A percentile compares a stretch with the other conserved stretches of the same genome.
phyloP scores from a whole-genome alignment of 2,888 invertebrate genomes.

The Phymatocera aterrima region DNA sequence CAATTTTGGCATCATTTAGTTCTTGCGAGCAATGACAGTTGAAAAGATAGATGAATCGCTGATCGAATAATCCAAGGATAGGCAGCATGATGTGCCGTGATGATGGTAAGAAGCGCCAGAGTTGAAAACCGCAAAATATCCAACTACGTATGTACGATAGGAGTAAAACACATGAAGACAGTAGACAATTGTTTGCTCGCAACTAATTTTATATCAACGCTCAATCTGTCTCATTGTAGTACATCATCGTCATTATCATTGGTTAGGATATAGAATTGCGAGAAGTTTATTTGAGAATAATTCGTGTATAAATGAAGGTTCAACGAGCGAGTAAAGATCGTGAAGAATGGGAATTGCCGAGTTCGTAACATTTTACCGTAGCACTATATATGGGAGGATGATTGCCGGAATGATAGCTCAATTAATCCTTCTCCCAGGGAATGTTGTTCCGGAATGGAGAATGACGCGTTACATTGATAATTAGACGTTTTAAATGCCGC shows the following conservation, averaged over 20 bases:
- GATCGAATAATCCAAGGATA: not conserved
- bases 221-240: too few species aligned
- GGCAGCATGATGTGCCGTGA: not conserved
- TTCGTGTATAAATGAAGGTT: not conserved
- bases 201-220: too few species aligned
- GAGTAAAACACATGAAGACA: too few species aligned
- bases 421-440: not conserved
- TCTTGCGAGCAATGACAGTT: not conserved
- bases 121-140: too few species aligned
- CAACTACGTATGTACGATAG: too few species aligned
- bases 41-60: not conserved
- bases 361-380: not conserved
- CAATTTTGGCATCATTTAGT: constrained; percentile 16
- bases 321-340: constrained; percentile 23
- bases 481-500: constrained; percentile 14
- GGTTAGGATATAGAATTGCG: not conserved
- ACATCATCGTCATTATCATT: too few species aligned
- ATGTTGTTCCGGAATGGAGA: constrained; percentile 18
- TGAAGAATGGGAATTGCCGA: not conserved
- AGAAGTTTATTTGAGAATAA: constrained; percentile 25
- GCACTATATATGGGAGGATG: constrained; percentile 15
- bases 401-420: constrained; percentile 34
- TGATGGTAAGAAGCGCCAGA: not conserved
- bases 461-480: constrained; percentile 17
- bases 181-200: too few species aligned